These are phyloP conservation scores for Sterrhoptilus dennistouni DNA, from an alignment of 2,113 vertebrate species.

Conservation along the genomic window DNA sequence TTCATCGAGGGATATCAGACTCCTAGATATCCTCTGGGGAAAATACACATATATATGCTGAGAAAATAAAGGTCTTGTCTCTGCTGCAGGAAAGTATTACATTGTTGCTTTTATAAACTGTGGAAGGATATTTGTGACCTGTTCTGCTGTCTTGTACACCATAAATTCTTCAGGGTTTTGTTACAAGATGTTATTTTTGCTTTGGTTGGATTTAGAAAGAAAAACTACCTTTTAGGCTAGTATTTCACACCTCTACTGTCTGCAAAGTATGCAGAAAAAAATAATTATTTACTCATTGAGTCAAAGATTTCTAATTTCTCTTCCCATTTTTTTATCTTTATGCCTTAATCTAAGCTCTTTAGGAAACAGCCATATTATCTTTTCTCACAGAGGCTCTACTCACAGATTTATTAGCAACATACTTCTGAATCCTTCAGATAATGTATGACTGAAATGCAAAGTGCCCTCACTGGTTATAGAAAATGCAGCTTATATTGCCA, in stretches of 20 bases:
- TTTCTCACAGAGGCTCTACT: background rate
- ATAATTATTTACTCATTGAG: background rate
- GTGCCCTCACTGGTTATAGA: background rate
- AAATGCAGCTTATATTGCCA: background rate
- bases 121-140: conserved; percentile 17
- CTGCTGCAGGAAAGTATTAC: background rate
- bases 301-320: background rate
- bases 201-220: background rate
- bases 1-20: background rate
- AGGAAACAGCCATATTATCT: background rate
- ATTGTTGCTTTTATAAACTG: background rate
- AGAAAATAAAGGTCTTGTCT: background rate
- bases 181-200: background rate
- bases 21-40: background rate
- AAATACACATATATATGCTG: background rate
- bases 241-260: background rate
- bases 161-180: background rate
- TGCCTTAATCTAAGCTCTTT: background rate
- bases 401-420: background rate
- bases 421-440: background rate
- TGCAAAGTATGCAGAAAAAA: background rate
- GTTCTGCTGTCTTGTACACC: background rate
- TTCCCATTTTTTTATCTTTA: background rate
- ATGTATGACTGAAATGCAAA: background rate
- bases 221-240: background rate